Evolutionary conservation across 2,113 vertebrate species (phyloP).

Genomic region (Bambusicola thoracicus): DNA sequence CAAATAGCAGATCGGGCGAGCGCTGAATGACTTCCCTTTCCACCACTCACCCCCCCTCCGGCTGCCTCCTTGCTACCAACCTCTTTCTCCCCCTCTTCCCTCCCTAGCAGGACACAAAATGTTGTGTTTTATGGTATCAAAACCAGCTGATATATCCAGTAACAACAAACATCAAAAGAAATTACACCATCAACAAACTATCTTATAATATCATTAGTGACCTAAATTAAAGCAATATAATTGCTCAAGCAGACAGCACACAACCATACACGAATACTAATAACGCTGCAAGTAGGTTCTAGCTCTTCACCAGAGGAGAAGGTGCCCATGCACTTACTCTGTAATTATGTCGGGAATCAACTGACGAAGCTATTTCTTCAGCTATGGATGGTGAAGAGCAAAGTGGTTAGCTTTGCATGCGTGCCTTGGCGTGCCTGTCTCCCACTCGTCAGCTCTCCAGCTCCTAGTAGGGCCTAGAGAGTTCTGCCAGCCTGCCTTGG

Average conservation of each 20-base stretch:
- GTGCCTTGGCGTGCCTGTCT: not conserved
- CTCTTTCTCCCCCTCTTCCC: not conserved
- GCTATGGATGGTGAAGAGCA: not conserved
- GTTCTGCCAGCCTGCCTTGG: not conserved
- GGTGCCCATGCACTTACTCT: not conserved
- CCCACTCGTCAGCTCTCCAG: not conserved
- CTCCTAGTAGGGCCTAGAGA: not conserved
- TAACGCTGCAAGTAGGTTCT: not conserved
- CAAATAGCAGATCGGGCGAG: not conserved
- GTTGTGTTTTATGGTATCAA: constrained; percentile 46
- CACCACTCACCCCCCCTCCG: not conserved
- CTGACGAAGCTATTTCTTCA: constrained; percentile 6
- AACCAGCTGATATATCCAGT: constrained; percentile 62
- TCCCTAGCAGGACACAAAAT: constrained; percentile 5
- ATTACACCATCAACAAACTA: constrained; percentile 63
- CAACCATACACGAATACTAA: constrained; percentile 47
- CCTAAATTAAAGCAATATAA: constrained; percentile 76
- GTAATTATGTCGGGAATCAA: not conserved
- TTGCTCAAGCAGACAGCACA: constrained; percentile 61
- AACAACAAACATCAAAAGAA: constrained; percentile 71
- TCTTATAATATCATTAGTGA: constrained; percentile 71
- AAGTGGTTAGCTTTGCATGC: rapidly evolving
- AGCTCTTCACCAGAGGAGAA: not conserved
- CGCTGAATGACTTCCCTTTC: not conserved
- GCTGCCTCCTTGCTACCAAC: not conserved